Evolutionary conservation across 2,888 invertebrate species (phyloP).

Genomic region (Leptinotarsa juncta): DNA sequence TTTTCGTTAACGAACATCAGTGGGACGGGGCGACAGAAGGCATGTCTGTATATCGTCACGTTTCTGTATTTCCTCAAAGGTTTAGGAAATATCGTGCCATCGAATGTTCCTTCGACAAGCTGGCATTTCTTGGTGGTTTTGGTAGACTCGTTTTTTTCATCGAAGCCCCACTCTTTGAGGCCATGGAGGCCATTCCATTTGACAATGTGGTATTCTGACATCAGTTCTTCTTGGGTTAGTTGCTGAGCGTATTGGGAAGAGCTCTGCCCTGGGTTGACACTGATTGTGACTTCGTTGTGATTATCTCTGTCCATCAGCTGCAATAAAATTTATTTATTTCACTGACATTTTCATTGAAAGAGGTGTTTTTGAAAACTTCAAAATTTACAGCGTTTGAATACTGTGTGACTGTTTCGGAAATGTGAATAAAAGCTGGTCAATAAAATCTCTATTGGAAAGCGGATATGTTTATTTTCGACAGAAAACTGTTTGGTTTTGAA

Average conservation of each 20-base stretch:
- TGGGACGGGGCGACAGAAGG: slow-evolving; percentile 80
- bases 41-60: slow-evolving; percentile 76
- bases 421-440: no score
- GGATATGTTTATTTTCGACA: no score
- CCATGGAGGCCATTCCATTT: slow-evolving; percentile 76
- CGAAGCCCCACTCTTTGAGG: slow-evolving; percentile 77
- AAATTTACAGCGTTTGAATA: no score
- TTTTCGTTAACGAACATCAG: slow-evolving; percentile 64
- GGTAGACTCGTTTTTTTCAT: slow-evolving; percentile 53
- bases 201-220: slow-evolving; percentile 69
- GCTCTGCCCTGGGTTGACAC: slow-evolving; percentile 59
- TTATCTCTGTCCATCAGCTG: slow-evolving; percentile 73
- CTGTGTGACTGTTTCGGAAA: no score
- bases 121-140: slow-evolving; percentile 73
- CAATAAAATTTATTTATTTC: slow-evolving; percentile 43
- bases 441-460: no score
- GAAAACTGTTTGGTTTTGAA: no score
- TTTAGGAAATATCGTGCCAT: slow-evolving; percentile 79
- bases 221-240: slow-evolving; percentile 54
- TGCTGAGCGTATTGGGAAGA: slow-evolving; percentile 48
- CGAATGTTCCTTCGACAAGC: slow-evolving; percentile 75
- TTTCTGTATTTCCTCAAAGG: slow-evolving; percentile 68
- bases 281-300: slow-evolving; percentile 70
- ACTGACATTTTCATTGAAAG: not conserved
- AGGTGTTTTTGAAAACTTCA: no score